Evolutionary conservation across 1,140 invertebrate genomes (phyloP), one percentile per base, ranked within the genome.

Genomic region (Cephus cinctus): DNA sequence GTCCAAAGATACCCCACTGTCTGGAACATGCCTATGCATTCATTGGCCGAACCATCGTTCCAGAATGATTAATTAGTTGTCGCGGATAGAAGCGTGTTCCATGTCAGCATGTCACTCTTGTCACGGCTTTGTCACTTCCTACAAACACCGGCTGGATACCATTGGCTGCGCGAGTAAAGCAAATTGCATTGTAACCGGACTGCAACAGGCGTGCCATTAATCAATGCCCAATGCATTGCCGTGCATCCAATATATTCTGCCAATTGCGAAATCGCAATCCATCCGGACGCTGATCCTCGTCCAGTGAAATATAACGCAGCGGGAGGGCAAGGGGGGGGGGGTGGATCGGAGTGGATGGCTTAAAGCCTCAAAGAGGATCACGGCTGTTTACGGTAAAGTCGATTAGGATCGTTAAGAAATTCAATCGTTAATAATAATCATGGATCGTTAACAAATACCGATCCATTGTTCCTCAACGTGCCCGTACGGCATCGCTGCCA

Each of bases 181-280:
- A 69, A 76, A 76, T 76, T 76, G 72, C 74, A 73, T 75, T 75
- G 74, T 75, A 74, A 76, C 67, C 53, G 49, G 54, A 58, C 73
- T 73, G 74, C 73, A 75, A 76, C 74, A 76, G 73, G 73, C 74
- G 73, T 68, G 71, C 69, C 71, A 75, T 76, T 76, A 76, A 75
- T 76, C 74, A 76, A 76, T 67, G 71, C 65, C 63, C 59, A 57
- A 57, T 71, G 67, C 69, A 74, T 54, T 55, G 57, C 60, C 43
- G 52, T 57, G 54, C 55, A 55, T 61, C 52, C 59, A 56, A 60
- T 67, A 60, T 58, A 67, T 70, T 69, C 63, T 63, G 69, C 65
- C 69, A 71, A 69, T 72, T 73, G 71, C 59, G 59, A 65, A 68
- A 59, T 64, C 50, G 54, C 53, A 21, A 52, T 42, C 41, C 56